Conservation (phyloP, 2,797 vertebrate genomes). For the Xenopus petersii region DNA sequence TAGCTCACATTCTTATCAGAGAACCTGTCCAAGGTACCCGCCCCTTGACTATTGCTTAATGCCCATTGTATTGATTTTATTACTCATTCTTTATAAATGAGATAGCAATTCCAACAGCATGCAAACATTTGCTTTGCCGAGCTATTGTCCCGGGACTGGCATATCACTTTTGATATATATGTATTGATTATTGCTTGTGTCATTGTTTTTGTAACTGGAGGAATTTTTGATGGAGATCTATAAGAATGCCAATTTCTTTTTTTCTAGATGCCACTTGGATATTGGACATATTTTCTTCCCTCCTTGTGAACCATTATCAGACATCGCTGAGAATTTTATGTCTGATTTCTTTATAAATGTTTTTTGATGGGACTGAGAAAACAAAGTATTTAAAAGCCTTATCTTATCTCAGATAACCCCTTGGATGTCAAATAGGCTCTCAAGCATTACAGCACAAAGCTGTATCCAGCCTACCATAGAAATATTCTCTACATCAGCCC, state of each 20-base stretch:
- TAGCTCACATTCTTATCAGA: slow-evolving; percentile 57
- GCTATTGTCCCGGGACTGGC: slow-evolving; percentile 53
- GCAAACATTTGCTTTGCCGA: slow-evolving; percentile 58
- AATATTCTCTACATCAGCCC: too few species aligned
- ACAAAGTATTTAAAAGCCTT: too few species aligned
- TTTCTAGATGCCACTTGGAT: background rate
- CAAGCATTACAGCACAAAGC: too few species aligned
- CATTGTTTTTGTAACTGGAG: slow-evolving; percentile 44
- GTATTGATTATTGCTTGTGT: slow-evolving; percentile 51
- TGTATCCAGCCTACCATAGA: too few species aligned
- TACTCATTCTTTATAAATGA: slow-evolving; percentile 63
- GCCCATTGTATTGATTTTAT: slow-evolving; percentile 60
- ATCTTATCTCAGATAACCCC: too few species aligned
- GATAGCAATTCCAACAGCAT: slow-evolving; percentile 52
- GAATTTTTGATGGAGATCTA: slow-evolving; percentile 51
- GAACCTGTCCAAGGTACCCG: slow-evolving; percentile 50
- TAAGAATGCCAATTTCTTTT: background rate
- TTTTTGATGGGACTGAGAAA: too few species aligned
- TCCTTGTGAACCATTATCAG: too few species aligned
- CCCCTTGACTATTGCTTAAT: slow-evolving; percentile 52
- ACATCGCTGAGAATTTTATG: too few species aligned
- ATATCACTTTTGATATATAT: slow-evolving; percentile 50
- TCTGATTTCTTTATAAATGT: too few species aligned
- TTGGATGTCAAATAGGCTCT: too few species aligned
- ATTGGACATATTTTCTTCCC: too few species aligned